Evolutionary conservation across 2,113 vertebrate species (phyloP), one percentile per base, ranked within the genome.

Genomic region (Cryptotis parvus): DNA sequence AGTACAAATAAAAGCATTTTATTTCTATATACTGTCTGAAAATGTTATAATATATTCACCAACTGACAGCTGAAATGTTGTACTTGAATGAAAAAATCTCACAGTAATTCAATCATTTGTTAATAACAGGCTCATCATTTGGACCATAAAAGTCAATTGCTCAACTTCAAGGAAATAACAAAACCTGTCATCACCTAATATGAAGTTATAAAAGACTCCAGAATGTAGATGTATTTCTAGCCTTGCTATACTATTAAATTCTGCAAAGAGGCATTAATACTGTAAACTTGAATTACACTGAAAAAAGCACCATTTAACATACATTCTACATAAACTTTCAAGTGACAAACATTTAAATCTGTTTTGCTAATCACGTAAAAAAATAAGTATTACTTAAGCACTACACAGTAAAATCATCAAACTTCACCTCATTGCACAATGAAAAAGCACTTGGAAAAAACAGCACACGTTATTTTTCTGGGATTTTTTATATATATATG

Each of bases 1-100:
- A 95, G 95, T 97, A 98, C 96, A 98, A 94, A 97, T 97, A 95
- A 96, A 97, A 97, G 96, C 33, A 63, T 68, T 84, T 92, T 87
- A 39, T 91, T 94, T 85, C 93, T 43, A 94, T 75, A 95, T n/a
- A 93, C 61, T 75, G 26, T 63, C 81, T 96, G 90, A 96, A 94
- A 93, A 83, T 63, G 55, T 83, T 95, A 93, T 94, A 94, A 74
- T 93, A 90, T 91, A 81, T 93, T 95, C 90, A 90, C 76, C 76
- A 91, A 96, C 84, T 95, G 91, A 96, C 92, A 96, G 90, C 93
- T 97, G 94, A 92, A 97, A 91, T 91, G 80, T 74, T 96, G 52
- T 37, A 86, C 94, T 90, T 97, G 95, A 93, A 72, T 69, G 43
- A 70, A 49, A n/a, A 78, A 84, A 29, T 91, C 94, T 96, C 81